Percentiles rank a stretch among this genome's conserved stretches.
Evolutionary conservation across 92 coral and sea anemone species (phyloP).

Genomic region (Epizoanthus ramosus): DNA sequence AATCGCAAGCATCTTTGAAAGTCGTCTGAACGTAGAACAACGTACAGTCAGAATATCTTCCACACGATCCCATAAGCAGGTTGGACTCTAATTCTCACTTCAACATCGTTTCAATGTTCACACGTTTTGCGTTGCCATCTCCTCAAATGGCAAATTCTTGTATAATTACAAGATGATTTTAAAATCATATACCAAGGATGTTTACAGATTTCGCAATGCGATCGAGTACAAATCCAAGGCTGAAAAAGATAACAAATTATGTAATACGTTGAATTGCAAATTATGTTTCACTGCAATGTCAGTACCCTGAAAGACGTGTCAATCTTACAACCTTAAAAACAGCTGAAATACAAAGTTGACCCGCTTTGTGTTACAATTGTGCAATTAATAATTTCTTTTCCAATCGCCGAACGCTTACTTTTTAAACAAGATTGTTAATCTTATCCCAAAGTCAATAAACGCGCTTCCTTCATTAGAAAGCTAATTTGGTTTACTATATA

Average conservation of each 20-base stretch:
- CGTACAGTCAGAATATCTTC: too few species aligned
- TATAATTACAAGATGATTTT: background rate
- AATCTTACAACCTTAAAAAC: background rate
- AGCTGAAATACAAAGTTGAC: conserved; percentile 9
- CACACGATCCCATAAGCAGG: too few species aligned
- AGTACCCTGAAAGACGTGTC: too few species aligned
- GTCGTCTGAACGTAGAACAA: too few species aligned
- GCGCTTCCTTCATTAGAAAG: conserved; percentile 26
- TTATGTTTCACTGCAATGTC: too few species aligned
- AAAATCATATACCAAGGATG: background rate
- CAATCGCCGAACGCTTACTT: background rate
- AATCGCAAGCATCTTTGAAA: too few species aligned
- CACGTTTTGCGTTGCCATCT: too few species aligned
- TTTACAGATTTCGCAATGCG: conserved; percentile 24
- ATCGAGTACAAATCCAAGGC: background rate
- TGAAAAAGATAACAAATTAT: too few species aligned
- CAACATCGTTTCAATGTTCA: too few species aligned
- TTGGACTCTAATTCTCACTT: too few species aligned
- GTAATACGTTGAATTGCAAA: too few species aligned
- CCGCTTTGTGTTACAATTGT: conserved; percentile 2
- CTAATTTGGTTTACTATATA: conserved; percentile 32
- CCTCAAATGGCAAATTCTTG: background rate
- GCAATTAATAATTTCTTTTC: conserved; percentile 1
- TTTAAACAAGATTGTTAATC: too few species aligned
- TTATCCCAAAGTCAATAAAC: conserved; percentile 35